phyloP scores from a whole-genome alignment of 2,888 invertebrate genomes.

The Lithophane semibrunnea region DNA sequence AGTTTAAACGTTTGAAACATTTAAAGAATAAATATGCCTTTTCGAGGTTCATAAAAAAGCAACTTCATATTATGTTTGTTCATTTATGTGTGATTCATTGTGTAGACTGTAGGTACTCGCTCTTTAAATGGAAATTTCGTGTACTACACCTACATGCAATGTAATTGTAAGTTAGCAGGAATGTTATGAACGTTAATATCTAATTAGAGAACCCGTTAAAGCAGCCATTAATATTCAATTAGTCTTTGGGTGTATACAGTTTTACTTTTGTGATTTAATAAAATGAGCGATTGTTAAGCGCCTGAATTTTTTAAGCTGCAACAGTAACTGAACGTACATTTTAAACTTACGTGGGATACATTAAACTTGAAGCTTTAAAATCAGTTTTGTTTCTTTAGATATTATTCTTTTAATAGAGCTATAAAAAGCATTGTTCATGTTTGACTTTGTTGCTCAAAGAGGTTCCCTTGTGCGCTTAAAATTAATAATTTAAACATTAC shows the following conservation, averaged over 20 bases:
- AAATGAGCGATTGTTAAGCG: slow-evolving; percentile 12
- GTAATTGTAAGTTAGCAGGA: slow-evolving; percentile 30
- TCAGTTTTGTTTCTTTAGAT: not conserved
- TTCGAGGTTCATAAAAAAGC: not conserved
- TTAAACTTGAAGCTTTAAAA: not conserved
- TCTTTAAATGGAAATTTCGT: slow-evolving; percentile 38
- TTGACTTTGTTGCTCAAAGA: slow-evolving; percentile 2
- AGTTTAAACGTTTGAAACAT: slow-evolving; percentile 2
- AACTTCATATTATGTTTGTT: not conserved
- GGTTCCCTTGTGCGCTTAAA: not conserved
- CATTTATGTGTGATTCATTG: slow-evolving; percentile 20
- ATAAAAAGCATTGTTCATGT: not conserved
- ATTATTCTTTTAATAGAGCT: not conserved
- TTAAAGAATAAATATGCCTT: not conserved
- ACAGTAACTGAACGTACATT: slow-evolving; percentile 9
- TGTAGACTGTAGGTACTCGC: slow-evolving; percentile 9
- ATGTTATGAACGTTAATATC: slow-evolving; percentile 34
- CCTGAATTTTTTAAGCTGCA: slow-evolving; percentile 37
- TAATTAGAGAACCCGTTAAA: slow-evolving; percentile 42
- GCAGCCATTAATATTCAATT: slow-evolving; percentile 40
- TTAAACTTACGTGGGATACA: not conserved
- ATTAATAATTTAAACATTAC: slow-evolving; percentile 34
- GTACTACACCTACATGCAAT: slow-evolving; percentile 32
- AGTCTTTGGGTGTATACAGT: slow-evolving; percentile 4
- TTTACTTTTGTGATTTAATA: slow-evolving; percentile 12